Evolutionary conservation across 2,113 vertebrate species (phyloP), one percentile per base, ranked within the genome.

Genomic region (Gorsachius goisagi): DNA sequence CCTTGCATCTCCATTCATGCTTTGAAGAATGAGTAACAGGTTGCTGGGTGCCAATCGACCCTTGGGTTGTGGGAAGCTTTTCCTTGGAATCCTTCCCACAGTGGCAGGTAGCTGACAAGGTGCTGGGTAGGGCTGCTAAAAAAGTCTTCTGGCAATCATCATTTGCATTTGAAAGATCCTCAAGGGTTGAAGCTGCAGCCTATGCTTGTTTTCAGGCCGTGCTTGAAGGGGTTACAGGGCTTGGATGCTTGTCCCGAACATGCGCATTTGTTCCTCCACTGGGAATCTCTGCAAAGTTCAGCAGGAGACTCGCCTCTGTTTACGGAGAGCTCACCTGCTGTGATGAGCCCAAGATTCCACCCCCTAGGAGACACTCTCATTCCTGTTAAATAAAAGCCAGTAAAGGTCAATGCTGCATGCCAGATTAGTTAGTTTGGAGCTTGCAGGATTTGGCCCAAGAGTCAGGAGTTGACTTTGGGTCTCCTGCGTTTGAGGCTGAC

Each of bases 261-360:
- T 11, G 12, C 0, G 4, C 27, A 0, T 35, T 15, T 9, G 12
- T 5, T 3, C 79, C 47, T 77, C 88, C 27, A 0, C 50, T 2
- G 96, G 90, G 84, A 90, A 21, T 1, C 77, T 97, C 82, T 52
- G 96, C 83, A 97, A 97, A 97, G 97, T 96, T 97, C 96, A 97
- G 90, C 0, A n/a, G 33, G 67, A 95, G 80, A 13, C 74, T 62
- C 5, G 2, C 33, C 45, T 58, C 23, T 92, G 88, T 95, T 95
- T 91, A 22, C 85, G 41, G 32, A 64, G 49, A 59, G 85, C 95
- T 95, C 71, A 47, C 79, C 84, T 60, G 89, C 81, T 15, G 32
- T 10, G 11, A 4, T 4, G 58, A 69, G 90, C 89, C 73, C 67
- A 9, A 41, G 85, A 79, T n/a, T 11, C 81, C 11, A 9, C 30